phyloP scores from a whole-genome alignment of 2,113 vertebrate genomes.

The Thymallus thymallus region DNA sequence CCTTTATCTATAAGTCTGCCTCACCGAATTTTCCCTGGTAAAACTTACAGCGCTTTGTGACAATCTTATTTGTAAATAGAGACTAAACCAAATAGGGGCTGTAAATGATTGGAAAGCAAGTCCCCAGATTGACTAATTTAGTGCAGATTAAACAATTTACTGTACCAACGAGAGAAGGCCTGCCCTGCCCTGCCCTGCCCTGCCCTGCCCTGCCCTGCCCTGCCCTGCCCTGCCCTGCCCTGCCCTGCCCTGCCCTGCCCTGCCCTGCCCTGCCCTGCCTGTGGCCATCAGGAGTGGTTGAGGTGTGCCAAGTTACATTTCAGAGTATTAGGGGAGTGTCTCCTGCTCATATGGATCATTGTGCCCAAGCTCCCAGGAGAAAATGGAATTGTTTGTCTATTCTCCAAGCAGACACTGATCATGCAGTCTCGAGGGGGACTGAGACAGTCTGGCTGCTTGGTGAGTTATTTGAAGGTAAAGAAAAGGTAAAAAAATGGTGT shows the following conservation, averaged over 20 bases:
- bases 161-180: constrained; percentile 18
- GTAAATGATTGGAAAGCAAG: constrained; percentile 35
- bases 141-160: constrained; percentile 31
- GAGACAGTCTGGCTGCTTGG: background rate
- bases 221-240: too few species aligned
- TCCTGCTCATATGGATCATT: constrained; percentile 64
- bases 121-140: constrained; percentile 43
- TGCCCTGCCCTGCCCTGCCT: constrained; percentile 19
- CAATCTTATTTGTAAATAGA: constrained; percentile 35
- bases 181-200: constrained; percentile 19
- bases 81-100: constrained; percentile 21
- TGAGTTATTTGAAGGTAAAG: too few species aligned
- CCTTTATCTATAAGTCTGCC: constrained; percentile 26
- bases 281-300: constrained; percentile 35
- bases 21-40: constrained; percentile 30
- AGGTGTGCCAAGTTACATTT: constrained; percentile 47
- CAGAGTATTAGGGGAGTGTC: constrained; percentile 54
- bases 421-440: background rate
- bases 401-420: constrained; percentile 51
- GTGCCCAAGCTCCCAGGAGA: constrained; percentile 54
- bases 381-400: constrained; percentile 59
- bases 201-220: too few species aligned
- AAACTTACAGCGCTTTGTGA: constrained; percentile 3
- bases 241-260: too few species aligned
- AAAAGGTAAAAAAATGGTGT: too few species aligned